phyloP scores from a whole-genome alignment of 2,888 invertebrate species.

The Celastrina argiolus region DNA sequence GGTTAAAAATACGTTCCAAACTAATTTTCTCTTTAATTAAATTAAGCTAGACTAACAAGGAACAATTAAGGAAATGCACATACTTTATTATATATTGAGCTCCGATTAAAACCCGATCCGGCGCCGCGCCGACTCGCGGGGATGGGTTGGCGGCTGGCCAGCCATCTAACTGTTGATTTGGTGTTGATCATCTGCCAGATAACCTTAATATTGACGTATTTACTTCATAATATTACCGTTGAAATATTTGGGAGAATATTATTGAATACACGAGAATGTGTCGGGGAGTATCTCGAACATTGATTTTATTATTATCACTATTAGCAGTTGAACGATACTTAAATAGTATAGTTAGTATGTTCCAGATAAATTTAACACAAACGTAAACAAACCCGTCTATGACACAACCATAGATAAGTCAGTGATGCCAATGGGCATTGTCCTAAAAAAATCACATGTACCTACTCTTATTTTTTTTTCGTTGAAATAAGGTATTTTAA shows the following conservation, averaged over 20 bases:
- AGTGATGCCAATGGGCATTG: no score
- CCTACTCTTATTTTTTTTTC: no score
- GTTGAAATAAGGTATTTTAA: no score
- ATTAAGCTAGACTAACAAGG: background rate
- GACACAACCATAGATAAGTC: no score
- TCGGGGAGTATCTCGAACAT: no score
- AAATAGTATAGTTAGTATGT: no score
- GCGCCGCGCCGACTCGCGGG: background rate
- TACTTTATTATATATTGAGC: constrained; percentile 1
- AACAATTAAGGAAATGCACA: background rate
- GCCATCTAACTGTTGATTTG: background rate
- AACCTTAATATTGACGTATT: background rate
- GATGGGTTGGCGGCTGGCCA: constrained; percentile 1
- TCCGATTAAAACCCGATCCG: constrained; percentile 9
- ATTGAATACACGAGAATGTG: background rate
- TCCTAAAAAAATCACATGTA: no score
- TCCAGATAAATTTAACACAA: no score
- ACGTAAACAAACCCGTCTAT: no score
- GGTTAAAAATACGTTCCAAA: background rate
- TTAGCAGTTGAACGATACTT: no score
- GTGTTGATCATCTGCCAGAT: background rate
- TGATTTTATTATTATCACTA: no score
- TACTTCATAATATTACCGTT: background rate
- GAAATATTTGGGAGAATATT: no score
- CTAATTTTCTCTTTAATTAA: background rate